Base-by-base conservation (phyloP, 2,113 vertebrate species). In the Indicator indicator region DNA sequence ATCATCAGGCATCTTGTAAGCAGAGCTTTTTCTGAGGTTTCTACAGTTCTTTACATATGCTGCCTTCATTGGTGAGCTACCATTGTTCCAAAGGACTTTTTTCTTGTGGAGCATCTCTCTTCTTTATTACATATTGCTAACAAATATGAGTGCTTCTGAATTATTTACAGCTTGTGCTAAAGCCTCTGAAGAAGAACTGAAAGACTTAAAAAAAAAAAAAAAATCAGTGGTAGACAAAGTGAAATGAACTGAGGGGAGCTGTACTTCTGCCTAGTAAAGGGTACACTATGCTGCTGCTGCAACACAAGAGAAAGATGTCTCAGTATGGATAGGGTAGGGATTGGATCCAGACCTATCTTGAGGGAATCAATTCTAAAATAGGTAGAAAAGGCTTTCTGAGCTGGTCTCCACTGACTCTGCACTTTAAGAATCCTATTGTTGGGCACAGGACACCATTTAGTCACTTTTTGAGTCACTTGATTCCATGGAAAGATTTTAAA, bases 371-470 rank as follows among this genome's bases (percentile, higher is more conserved):
- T 74, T 76, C 52, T 60, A 46, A 89, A 91, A 42, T 11, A 46
- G 21, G 52, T 50, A 54, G 62, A 20, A 84, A 86, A 54, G 19
- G 14, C 65, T 60, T 54, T 64, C 42, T 74, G 73, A 94, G 95
- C 97, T 93, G 96, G 95, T 97, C 96, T 97, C 96, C 96, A 67
- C 97, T 94, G 64, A 78, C 58, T 96, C 65, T 89, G 96, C 95
- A 96, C 95, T 95, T 96, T 60, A 71, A 97, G 97, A 98, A 98
- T 98, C 96, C 97, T 96, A 50, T 97, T 98, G 96, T 98, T 97
- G 95, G 67, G n/a, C 82, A 59, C 16, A 59, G 94, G 80, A 97
- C 96, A 96, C 97, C 71, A 62, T 97, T 97, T 97, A 5, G 18
- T n/a, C 6, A 1, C 30, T 60, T 84, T 62, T 62, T 15, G 28